Evolutionary conservation across 2,797 vertebrate species (phyloP), one percentile per base, ranked within the genome.

Genomic region (Sebastes itinus): DNA sequence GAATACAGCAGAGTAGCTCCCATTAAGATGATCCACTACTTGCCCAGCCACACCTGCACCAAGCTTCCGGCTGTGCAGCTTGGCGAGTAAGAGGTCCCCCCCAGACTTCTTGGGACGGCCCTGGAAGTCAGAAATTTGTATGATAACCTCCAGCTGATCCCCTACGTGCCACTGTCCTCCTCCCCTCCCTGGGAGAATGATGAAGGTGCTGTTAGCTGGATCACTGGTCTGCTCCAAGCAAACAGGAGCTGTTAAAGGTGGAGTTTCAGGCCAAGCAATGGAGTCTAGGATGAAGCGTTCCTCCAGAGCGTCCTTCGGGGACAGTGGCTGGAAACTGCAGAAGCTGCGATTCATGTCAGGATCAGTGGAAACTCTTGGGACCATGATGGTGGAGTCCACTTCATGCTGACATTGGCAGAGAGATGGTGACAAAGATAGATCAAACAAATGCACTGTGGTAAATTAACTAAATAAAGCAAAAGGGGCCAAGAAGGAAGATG

Each of bases 11-110:
- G 85, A 78, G 52, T 88, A 92, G 54, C 60, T 68, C 28, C 90
- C 90, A 25, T 92, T 87, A 14, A 78, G 72, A 77, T 84, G 84
- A 73, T 92, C 90, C 70, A 80, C 60, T 67, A 92, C 84, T 33
- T 64, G 30, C 1, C 90, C 89, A 9, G 65, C 81, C n/a, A 90
- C 87, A 52, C 89, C 90, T 46, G 89, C 87, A 3, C 6, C 58
- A 6, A 87, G 79, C 4, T 2, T 22, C 1, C 0, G 4, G 62
- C 58, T 78, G 46, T 90, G 81, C 33, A 92, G 72, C 12, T 63
- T 11, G 4, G 87, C 71, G 1, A 87, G 2, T 30, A 91, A n/a
- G 25, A 90, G 6, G 9, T 91, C 89, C 25, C 87, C 90, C 11
- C 90, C 90, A 32, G 13, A 65, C n/a, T 9, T 80, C 66, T 88